These are phyloP conservation scores for Tenebrio molitor DNA, from an alignment of 1,140 invertebrate species.

Conservation along the genomic window DNA sequence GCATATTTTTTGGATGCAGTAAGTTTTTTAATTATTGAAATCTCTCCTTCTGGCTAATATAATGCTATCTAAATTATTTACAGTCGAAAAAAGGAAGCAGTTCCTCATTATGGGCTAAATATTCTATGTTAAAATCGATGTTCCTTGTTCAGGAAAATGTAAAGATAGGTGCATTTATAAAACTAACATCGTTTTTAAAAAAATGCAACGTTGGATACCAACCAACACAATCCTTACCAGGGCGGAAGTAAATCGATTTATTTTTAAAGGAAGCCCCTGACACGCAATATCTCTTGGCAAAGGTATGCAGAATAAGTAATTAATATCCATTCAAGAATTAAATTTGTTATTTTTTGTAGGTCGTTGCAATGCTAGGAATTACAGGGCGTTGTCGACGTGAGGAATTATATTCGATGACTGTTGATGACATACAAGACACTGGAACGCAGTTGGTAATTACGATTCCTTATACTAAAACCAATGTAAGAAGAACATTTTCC, in stretches of 20 bases:
- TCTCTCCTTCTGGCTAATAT: background rate
- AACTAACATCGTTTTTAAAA: background rate
- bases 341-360: no score
- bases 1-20: conserved; percentile 4
- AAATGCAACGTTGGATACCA: background rate
- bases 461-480: background rate
- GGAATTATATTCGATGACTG: background rate
- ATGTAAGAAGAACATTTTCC: background rate
- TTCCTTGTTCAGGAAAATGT: background rate
- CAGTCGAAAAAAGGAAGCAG: background rate
- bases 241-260: background rate
- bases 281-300: background rate
- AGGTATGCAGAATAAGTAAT: background rate
- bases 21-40: background rate
- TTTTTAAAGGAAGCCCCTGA: background rate
- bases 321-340: no score
- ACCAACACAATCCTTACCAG: background rate
- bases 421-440: background rate
- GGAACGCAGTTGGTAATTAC: background rate
- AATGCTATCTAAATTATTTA: background rate
- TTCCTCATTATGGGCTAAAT: background rate
- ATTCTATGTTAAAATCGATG: conserved; percentile 6
- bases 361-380: background rate
- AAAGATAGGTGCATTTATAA: background rate
- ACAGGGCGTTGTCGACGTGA: background rate